Evolutionary conservation across 2,888 invertebrate species (phyloP), one percentile per base, ranked within the genome.

Genomic region (Priapulus caudatus): DNA sequence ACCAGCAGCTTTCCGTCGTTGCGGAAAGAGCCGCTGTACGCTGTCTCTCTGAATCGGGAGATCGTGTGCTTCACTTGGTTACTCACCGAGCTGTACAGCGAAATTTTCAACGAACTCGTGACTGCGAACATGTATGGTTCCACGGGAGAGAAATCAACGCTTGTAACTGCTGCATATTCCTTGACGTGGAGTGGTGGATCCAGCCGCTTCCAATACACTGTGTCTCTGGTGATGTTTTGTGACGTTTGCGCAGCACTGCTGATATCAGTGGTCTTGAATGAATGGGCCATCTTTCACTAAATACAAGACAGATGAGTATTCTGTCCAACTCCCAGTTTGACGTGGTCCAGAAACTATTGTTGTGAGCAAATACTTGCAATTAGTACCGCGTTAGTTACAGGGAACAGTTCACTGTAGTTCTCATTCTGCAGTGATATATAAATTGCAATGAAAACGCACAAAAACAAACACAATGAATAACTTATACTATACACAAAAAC

Each of bases 81-180:
- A 24, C 87, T 86, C 45, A 86, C 81, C 1, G 88, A 84, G 71
- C 86, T 86, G 10, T 23, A 53, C 44, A 23, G 24, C 53, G 67
- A 69, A 60, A 92, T 86, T 67, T 87, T 79, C 1, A 87, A 86
- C 0, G 92, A 91, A 67, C 86, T 89, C 51, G 95, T 91, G 18
- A 90, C 86, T 4, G 91, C 92, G 74, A 93, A 87, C 68, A 86
- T 82, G 74, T 87, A 80, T 0, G 93, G 92, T 65, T 88, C 84
- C 5, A 83, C 78, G 0, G 89, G 88, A 56, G 87, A 86, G 67
- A 95, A 89, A 68, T 91, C 86, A 45, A 95, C 79, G 65, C 86
- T 84, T 66, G 91, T 89, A 51, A 97, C 86, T 0, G 87, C 82
- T 20, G 90, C 90, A 72, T 86, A 89, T 71, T 95, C 93, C 71